phyloP scores from a whole-genome alignment of 2,797 vertebrate genomes.

The Rallus crepitans region DNA sequence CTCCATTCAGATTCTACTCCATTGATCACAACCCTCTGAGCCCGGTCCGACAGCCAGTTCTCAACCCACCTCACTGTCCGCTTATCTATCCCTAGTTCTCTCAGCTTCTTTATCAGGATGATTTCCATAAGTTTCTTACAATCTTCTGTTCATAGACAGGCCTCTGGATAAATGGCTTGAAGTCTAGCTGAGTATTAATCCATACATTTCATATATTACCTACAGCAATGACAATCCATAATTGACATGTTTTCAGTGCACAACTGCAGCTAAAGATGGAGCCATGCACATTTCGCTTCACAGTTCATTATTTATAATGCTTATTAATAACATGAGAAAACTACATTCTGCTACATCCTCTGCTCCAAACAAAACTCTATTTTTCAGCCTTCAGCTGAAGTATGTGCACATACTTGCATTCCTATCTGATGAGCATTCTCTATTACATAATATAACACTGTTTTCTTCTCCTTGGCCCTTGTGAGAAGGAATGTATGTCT shows the following conservation, averaged over 20 bases:
- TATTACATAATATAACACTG: not conserved
- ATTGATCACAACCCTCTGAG: too few species aligned
- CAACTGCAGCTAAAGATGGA: not conserved
- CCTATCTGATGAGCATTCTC: not conserved
- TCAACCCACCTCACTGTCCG: too few species aligned
- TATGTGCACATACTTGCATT: not conserved
- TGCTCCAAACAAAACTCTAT: not conserved
- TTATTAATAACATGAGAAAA: not conserved
- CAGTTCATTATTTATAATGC: not conserved
- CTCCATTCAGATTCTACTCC: too few species aligned
- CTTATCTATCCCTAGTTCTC: too few species aligned
- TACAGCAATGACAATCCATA: not conserved
- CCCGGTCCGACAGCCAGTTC: too few species aligned
- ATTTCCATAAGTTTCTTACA: not conserved
- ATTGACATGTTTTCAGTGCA: not conserved
- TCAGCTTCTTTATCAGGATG: too few species aligned
- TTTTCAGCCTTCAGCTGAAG: not conserved
- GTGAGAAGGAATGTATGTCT: not conserved
- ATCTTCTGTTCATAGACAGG: not conserved
- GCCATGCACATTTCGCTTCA: not conserved
- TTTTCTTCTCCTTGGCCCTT: not conserved
- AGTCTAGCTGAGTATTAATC: not conserved
- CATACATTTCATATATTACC: not conserved
- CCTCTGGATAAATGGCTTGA: not conserved
- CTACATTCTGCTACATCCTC: not conserved